These are phyloP conservation scores for Pontoporia blainvillei DNA, from an alignment of 2,113 vertebrate species.

Conservation along the genomic window DNA sequence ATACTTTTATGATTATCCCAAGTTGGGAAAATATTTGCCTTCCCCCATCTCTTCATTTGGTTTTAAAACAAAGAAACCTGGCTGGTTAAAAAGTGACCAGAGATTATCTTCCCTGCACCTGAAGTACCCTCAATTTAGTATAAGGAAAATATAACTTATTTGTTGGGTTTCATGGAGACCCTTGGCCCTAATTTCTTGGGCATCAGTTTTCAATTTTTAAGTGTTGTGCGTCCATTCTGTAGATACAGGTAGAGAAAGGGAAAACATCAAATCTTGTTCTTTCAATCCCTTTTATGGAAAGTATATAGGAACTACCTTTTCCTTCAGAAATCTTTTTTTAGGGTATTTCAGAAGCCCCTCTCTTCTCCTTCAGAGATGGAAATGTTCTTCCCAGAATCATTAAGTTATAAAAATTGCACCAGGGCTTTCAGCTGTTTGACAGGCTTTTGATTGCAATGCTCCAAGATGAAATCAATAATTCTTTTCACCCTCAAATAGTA, in stretches of 20 bases:
- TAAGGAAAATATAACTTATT: background rate
- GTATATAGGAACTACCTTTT: background rate
- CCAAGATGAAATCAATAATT: background rate
- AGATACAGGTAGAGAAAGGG: background rate
- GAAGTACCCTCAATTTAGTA: background rate
- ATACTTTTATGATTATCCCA: background rate
- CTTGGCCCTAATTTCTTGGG: background rate
- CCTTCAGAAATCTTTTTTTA: background rate
- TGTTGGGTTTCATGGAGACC: background rate
- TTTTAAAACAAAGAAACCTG: constrained; percentile 21
- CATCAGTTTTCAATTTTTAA: background rate
- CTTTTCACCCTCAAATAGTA: background rate
- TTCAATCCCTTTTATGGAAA: background rate
- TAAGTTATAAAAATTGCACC: background rate
- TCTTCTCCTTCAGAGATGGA: background rate
- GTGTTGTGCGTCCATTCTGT: background rate
- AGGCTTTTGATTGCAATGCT: background rate
- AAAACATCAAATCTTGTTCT: background rate
- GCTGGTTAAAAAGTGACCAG: background rate
- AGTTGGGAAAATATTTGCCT: background rate
- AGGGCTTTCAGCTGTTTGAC: background rate
- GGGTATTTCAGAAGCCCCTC: background rate
- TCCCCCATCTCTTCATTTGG: background rate
- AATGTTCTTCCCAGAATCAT: constrained; percentile 1
- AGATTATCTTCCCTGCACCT: background rate